Conservation (phyloP, 2,797 vertebrate genomes). For the Pseudopleuronectes americanus region DNA sequence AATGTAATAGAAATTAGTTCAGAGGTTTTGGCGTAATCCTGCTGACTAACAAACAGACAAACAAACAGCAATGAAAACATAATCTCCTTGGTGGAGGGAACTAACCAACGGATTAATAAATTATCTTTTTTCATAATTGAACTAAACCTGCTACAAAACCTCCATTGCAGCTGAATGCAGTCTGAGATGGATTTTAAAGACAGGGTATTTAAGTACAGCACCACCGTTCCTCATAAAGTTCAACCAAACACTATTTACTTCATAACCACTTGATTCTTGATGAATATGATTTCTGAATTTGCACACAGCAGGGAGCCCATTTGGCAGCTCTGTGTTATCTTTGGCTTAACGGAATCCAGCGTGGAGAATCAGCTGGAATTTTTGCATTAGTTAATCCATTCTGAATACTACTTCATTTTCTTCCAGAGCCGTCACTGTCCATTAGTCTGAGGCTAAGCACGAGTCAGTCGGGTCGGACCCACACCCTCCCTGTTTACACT, state of each 20-base stretch:
- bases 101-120: no score
- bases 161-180: background rate
- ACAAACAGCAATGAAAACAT: no score
- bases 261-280: slow-evolving; percentile 4
- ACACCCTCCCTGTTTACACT: slow-evolving; percentile 58
- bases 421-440: slow-evolving; percentile 44
- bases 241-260: background rate
- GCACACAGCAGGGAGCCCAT: background rate
- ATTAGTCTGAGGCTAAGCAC: slow-evolving; percentile 55
- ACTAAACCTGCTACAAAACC: no score
- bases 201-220: accelerated
- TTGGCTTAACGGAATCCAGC: slow-evolving; percentile 35
- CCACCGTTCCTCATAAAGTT: background rate
- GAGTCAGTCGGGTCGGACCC: slow-evolving; percentile 23
- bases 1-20: no score
- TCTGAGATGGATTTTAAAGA: background rate
- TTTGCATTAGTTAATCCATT: slow-evolving; percentile 45
- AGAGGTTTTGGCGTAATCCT: no score
- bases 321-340: slow-evolving; percentile 28
- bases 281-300: slow-evolving; percentile 22
- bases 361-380: slow-evolving; percentile 46
- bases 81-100: no score
- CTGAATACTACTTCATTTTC: slow-evolving; percentile 49
- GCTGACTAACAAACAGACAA: no score
- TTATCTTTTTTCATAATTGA: no score